A percentile compares a stretch with the other conserved stretches of the same genome.
phyloP scores from a whole-genome alignment of 2,113 vertebrate genomes.

The Dissostichus mawsoni region DNA sequence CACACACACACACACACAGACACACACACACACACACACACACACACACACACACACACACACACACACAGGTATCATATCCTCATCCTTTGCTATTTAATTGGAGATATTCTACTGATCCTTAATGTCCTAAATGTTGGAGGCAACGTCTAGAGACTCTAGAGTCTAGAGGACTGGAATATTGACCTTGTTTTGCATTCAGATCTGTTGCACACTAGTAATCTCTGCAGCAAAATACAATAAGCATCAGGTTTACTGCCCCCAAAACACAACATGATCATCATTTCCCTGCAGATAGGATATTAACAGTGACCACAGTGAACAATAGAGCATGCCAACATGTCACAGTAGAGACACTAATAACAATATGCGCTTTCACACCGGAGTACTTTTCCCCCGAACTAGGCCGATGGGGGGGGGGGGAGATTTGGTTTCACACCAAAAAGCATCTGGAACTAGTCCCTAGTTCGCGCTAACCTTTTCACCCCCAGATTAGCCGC shows the following conservation, averaged over 20 bases:
- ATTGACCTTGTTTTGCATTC: not conserved
- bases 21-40: no score
- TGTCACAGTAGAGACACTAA: no score
- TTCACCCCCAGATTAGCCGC: no score
- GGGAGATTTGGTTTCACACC: no score
- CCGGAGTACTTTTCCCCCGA: no score
- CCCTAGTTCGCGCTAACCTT: no score
- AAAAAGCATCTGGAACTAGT: no score
- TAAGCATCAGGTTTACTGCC: not conserved
- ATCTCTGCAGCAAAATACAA: not conserved
- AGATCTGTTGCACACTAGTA: not conserved
- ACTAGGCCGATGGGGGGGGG: no score
- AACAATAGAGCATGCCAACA: no score
- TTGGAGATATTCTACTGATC: not conserved
- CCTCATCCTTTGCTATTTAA: not conserved
- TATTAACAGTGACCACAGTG: not conserved
- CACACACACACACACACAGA: no score
- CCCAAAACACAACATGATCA: not conserved
- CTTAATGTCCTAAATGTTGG: slow-evolving; percentile 9
- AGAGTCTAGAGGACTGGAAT: not conserved
- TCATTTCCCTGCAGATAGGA: slow-evolving; percentile 1
- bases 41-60: not conserved
- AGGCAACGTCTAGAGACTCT: not conserved
- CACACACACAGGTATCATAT: slow-evolving; percentile 19
- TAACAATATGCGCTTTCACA: no score